Conservation (phyloP, 2,797 vertebrate genomes). For the Pseudocheirus occidentalis region DNA sequence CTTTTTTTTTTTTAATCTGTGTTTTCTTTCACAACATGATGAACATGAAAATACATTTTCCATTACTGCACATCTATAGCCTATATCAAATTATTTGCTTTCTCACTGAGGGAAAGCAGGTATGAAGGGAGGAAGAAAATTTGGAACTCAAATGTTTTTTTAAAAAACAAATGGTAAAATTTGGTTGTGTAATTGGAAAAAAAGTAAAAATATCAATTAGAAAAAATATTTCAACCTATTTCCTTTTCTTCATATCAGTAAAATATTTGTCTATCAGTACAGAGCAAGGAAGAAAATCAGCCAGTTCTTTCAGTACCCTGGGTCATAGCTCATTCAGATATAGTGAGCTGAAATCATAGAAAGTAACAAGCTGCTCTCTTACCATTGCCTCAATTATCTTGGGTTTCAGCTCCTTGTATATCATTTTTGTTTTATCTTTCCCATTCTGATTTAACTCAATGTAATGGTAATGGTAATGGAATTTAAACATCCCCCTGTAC, state of each 20-base stretch:
- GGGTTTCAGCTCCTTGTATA: background rate
- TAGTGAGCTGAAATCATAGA: background rate
- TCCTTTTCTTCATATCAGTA: background rate
- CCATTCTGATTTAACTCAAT: background rate
- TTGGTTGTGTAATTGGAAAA: background rate
- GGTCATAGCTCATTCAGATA: background rate
- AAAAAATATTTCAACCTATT: background rate
- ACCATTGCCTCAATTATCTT: background rate
- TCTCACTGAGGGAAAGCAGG: background rate
- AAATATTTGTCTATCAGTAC: background rate
- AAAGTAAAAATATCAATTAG: background rate
- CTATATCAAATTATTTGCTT: background rate
- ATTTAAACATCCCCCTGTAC: too few species aligned
- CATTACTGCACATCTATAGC: background rate
- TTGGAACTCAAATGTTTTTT: background rate
- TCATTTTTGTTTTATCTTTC: background rate
- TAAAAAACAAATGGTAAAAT: too few species aligned
- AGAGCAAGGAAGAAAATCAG: background rate
- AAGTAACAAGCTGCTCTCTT: background rate
- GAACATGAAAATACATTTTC: background rate
- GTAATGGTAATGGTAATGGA: too few species aligned
- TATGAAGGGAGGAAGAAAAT: background rate
- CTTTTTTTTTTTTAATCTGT: background rate
- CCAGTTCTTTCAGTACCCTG: background rate
- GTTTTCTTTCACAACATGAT: background rate